Percentiles rank a stretch among this genome's conserved stretches.
These are phyloP conservation scores for Brachyrhaphis roseni DNA, from an alignment of 2,797 vertebrate species.

Conservation along the genomic window DNA sequence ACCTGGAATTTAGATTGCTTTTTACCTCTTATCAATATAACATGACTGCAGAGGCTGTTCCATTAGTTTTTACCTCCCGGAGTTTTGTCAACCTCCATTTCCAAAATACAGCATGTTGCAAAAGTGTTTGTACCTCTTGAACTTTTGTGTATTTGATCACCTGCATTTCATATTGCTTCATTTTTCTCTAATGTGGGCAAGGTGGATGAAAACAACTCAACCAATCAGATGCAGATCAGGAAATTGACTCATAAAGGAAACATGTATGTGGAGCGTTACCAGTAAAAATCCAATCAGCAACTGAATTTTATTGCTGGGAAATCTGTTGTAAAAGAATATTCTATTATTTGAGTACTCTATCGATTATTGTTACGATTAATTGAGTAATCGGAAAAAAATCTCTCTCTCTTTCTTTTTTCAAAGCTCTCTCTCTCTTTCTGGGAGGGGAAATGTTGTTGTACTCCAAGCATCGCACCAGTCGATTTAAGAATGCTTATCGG, in stretches of 20 bases:
- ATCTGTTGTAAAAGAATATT: too few relatives aligned
- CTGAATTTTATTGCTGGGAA: neutral
- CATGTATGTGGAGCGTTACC: neutral
- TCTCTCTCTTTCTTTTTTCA: too few relatives aligned
- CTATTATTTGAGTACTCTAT: too few relatives aligned
- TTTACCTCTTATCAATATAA: slow-evolving; percentile 44
- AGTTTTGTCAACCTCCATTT: slow-evolving; percentile 16
- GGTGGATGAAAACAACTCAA: neutral
- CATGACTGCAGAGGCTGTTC: slow-evolving; percentile 18
- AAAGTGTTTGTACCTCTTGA: neutral
- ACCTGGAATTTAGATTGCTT: slow-evolving; percentile 49
- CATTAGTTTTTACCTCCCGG: slow-evolving; percentile 5
- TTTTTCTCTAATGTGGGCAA: neutral
- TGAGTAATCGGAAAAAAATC: too few relatives aligned
- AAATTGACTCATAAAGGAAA: neutral
- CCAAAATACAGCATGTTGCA: neutral
- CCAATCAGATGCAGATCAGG: neutral
- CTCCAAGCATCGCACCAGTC: too few relatives aligned
- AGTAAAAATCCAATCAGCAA: neutral
- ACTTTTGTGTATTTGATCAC: neutral
- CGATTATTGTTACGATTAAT: too few relatives aligned
- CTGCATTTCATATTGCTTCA: neutral
- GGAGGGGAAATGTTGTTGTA: too few relatives aligned
- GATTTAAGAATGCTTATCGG: too few relatives aligned
- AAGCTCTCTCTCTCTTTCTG: too few relatives aligned